Evolutionary conservation across 2,888 invertebrate genomes (phyloP).

Genomic region (Tipula unca): DNA sequence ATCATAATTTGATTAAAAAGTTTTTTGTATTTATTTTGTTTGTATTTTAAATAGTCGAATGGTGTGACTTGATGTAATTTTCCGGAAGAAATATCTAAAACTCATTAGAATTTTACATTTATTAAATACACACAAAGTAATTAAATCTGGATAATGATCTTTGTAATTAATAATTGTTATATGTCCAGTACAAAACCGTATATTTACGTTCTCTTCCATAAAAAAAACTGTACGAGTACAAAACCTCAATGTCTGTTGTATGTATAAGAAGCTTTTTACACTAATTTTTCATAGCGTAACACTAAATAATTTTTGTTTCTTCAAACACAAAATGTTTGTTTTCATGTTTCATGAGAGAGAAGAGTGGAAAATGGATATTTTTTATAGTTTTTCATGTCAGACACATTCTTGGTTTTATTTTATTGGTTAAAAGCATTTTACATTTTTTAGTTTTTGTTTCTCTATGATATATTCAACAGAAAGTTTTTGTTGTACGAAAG

Average conservation of each 20-base stretch:
- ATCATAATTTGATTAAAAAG: slow-evolving; percentile 14
- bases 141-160: slow-evolving; percentile 20
- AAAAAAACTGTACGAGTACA: not conserved
- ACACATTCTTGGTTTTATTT: slow-evolving; percentile 20
- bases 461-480: not conserved
- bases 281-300: slow-evolving; percentile 1
- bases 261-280: not conserved
- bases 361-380: not conserved
- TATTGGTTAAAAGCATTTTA: slow-evolving; percentile 17
- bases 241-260: not conserved
- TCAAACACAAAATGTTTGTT: slow-evolving; percentile 17
- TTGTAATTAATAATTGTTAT: slow-evolving; percentile 18
- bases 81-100: not conserved
- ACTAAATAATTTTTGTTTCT: not conserved
- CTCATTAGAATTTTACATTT: not conserved
- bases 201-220: not conserved
- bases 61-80: not conserved
- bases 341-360: not conserved
- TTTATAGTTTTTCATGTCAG: slow-evolving; percentile 18
- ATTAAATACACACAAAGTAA: not conserved
- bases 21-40: not conserved
- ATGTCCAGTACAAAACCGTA: not conserved
- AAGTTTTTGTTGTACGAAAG: not conserved
- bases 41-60: slow-evolving; percentile 8
- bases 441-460: slow-evolving; percentile 3